Evolutionary conservation across 2,888 invertebrate species (phyloP).

Genomic region (Pecten maximus): DNA sequence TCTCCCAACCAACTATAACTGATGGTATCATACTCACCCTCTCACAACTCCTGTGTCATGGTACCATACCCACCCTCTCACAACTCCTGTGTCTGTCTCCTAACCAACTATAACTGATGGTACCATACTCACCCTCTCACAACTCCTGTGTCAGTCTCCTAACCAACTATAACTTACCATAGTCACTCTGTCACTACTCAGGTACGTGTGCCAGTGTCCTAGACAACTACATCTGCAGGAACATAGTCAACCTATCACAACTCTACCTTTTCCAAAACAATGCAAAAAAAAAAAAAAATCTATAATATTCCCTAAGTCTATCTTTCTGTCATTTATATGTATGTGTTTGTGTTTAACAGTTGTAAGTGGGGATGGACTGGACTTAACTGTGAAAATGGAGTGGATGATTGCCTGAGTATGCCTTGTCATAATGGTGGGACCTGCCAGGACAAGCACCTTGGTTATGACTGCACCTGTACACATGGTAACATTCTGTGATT

Average conservation of each 20-base stretch:
- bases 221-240: conserved; percentile 92
- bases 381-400: conserved; percentile 59
- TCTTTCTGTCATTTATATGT: no score
- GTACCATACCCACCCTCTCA: no score
- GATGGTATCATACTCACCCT: no score
- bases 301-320: no score
- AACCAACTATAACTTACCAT: neutral
- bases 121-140: no score
- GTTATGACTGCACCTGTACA: conserved; percentile 60
- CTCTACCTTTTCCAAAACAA: no score
- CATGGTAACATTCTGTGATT: conserved; percentile 51
- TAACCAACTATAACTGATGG: no score
- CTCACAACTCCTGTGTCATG: no score
- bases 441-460: conserved; percentile 60
- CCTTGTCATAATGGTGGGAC: conserved; percentile 69
- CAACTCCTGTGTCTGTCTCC: no score
- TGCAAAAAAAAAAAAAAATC: no score
- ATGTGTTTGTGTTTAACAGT: conserved; percentile 49
- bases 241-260: conserved; percentile 94
- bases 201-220: neutral
- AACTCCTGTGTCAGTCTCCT: conserved; percentile 16
- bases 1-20: no score
- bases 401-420: conserved; percentile 66
- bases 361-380: conserved; percentile 66
- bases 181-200: conserved; percentile 85